Base-by-base conservation (phyloP, 1,140 invertebrate species). In the Heliconius congener region DNA sequence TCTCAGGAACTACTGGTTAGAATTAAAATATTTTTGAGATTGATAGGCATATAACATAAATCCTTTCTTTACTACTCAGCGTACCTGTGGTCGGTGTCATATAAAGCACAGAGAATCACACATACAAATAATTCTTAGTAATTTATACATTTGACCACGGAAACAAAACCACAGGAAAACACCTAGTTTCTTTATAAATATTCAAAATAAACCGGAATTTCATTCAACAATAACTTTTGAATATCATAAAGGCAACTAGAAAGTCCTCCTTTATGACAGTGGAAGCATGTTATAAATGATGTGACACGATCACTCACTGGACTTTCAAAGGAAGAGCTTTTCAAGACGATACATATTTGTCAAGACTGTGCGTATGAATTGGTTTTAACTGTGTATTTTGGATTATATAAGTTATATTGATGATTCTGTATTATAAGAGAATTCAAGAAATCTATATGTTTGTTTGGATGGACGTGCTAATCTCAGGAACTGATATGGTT, bases 211-310 rank as follows among this genome's bases (percentile, higher is more conserved):
- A 66, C 60, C 60, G 11, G 27, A 66, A 27, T 27, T 30, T 66
- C 8, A 13, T 23, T 3, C 9, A 66, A 27, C 60, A 66, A 27
- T 66, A 16, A 27, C n/a, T 66, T 4, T 16, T 27, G 60, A 23
- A 66, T 16, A 66, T 66, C n/a, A 66, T 66, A 66, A 66, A 66
- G 8, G 60, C 60, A 66, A 66, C 23, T 66, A 66, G 60, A 66
- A 66, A 66, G 60, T 66, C 27, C 60, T 27, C 60, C 2, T 23
- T 66, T 66, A 66, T 66, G 60, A 66, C 23, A 27, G 19, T 66
- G n/a, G 57, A 60, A 23, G n/a, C 11, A 66, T 27, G n/a, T 57
- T 57, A 66, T 66, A 66, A 66, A 66, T 66, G 23, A 66, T 66
- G 60, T 5, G 4, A 30, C 11, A 66, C 60, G 23, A 66, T 66